Conservation (phyloP, 2,797 vertebrate genomes). For the Tauraco hartlaubi region DNA sequence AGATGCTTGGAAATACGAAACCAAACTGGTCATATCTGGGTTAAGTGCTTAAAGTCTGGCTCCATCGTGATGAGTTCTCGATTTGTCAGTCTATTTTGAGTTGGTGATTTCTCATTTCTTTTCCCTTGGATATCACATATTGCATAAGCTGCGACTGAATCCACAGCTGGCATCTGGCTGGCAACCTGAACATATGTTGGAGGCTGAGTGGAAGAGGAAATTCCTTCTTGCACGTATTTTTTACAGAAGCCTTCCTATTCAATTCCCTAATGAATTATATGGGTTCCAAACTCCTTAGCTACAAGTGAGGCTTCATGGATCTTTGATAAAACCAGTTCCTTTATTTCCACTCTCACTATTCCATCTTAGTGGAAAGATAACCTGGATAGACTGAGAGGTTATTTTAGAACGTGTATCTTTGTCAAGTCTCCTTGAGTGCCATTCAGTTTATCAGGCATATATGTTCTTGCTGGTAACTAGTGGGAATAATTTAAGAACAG, state of each 20-base stretch:
- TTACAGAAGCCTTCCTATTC: neutral
- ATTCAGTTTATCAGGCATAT: neutral
- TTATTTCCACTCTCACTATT: neutral
- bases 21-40: neutral
- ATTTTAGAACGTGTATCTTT: neutral
- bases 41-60: neutral
- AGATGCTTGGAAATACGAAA: neutral
- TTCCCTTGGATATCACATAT: neutral
- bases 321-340: neutral
- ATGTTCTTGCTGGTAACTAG: neutral
- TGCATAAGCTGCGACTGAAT: neutral
- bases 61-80: neutral
- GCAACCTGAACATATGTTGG: neutral
- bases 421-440: neutral
- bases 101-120: neutral
- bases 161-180: neutral
- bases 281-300: neutral
- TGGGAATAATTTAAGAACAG: neutral
- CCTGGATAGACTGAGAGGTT: neutral
- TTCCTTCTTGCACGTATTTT: neutral
- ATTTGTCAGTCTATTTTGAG: neutral
- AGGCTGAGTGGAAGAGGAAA: neutral
- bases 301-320: neutral
- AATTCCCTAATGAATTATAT: neutral
- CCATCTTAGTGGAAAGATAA: neutral